These are phyloP conservation scores for Argopecten irradians DNA, from an alignment of 1,140 invertebrate species.

Conservation along the genomic window DNA sequence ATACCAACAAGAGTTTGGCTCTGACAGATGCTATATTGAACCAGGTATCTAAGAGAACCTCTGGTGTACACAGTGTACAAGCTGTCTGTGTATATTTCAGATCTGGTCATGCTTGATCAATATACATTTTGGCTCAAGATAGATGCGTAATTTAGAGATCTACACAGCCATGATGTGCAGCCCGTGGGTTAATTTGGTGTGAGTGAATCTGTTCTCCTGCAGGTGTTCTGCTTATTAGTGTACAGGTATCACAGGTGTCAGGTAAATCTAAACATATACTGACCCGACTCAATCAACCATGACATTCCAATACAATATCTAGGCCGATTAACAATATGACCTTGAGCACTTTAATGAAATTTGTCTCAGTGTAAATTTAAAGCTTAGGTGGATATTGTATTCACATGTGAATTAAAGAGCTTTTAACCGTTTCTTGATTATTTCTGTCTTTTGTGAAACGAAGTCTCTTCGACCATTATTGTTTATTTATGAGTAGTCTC, in stretches of 20 bases:
- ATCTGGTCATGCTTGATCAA: not conserved
- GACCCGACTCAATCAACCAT: not conserved
- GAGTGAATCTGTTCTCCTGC: not conserved
- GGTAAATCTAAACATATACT: not conserved
- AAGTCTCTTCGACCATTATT: not conserved
- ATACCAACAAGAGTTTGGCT: too few species aligned
- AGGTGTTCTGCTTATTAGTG: conserved; percentile 1
- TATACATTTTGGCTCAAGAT: not conserved
- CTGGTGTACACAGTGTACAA: too few species aligned
- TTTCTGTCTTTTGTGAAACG: not conserved
- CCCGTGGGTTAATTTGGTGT: not conserved
- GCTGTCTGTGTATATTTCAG: too few species aligned
- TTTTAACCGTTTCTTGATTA: not conserved
- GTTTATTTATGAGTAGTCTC: not conserved
- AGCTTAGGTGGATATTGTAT: not conserved
- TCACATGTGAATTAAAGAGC: not conserved
- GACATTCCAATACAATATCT: not conserved
- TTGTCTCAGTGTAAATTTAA: not conserved
- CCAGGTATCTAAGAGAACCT: too few species aligned
- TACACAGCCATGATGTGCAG: not conserved
- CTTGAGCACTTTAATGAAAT: not conserved
- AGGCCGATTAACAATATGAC: not conserved
- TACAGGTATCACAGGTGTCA: not conserved
- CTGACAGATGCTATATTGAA: too few species aligned
- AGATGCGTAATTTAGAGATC: not conserved